phyloP scores from a whole-genome alignment of 2,888 invertebrate genomes.

The Campaea margaritaria region DNA sequence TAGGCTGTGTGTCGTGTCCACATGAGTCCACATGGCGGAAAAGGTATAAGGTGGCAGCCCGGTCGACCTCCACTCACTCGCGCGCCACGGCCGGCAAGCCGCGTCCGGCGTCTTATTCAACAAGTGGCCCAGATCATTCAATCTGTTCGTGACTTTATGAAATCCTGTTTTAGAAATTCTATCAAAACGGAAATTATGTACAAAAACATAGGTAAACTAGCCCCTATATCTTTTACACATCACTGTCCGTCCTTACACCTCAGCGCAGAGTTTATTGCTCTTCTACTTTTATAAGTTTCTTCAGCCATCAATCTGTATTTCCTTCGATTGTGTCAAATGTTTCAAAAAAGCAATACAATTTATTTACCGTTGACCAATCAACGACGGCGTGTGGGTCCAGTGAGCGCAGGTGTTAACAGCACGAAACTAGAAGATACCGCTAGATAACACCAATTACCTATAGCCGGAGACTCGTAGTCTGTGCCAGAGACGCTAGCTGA shows the following conservation, averaged over 20 bases:
- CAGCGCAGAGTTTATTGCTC: slow-evolving; percentile 7
- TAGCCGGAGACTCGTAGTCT: slow-evolving; percentile 6
- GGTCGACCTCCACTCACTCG: slow-evolving; percentile 33
- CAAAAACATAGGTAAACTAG: background rate
- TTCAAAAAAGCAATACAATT: slow-evolving; percentile 33
- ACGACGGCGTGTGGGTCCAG: slow-evolving; percentile 30
- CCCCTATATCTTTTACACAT: background rate
- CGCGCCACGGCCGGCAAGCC: slow-evolving; percentile 29
- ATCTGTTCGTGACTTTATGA: too few species aligned
- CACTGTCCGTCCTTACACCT: background rate
- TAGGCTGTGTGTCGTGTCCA: slow-evolving; percentile 12
- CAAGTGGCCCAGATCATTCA: too few species aligned
- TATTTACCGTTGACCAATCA: slow-evolving; percentile 40
- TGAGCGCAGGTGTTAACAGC: slow-evolving; percentile 50
- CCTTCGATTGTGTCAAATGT: slow-evolving; percentile 30
- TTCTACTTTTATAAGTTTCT: slow-evolving; percentile 16
- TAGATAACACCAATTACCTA: slow-evolving; percentile 52
- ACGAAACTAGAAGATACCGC: slow-evolving; percentile 53
- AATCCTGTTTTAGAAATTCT: too few species aligned
- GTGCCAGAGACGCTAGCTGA: background rate
- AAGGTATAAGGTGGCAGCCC: slow-evolving; percentile 17
- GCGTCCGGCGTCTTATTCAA: background rate
- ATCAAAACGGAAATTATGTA: background rate
- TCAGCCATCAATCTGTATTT: slow-evolving; percentile 20
- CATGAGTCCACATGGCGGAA: slow-evolving; percentile 24